Evolutionary conservation across 2,797 vertebrate genomes (phyloP).

Genomic region (Halcyon chelicuti): DNA sequence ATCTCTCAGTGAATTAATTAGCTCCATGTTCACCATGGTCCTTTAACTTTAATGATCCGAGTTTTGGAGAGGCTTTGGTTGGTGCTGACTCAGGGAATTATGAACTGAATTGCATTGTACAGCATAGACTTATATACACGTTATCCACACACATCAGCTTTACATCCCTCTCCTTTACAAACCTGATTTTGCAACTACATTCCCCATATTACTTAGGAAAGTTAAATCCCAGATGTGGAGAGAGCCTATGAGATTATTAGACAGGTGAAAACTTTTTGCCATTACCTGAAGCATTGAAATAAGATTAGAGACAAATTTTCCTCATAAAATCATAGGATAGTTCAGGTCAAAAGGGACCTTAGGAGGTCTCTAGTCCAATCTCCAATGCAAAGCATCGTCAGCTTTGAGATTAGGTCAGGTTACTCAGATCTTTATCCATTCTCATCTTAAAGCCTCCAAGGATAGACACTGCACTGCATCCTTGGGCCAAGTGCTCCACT

Average conservation of each 20-base stretch:
- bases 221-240: neutral
- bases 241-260: neutral
- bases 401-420: neutral
- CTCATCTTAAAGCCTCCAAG: neutral
- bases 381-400: neutral
- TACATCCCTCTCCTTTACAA: neutral
- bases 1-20: neutral
- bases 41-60: neutral
- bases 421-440: neutral
- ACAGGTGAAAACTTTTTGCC: neutral
- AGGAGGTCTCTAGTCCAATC: neutral
- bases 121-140: accelerated
- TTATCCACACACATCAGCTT: neutral
- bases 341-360: neutral
- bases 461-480: neutral
- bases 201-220: neutral
- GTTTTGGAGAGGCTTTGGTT: neutral
- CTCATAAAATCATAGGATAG: neutral
- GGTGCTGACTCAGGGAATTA: neutral
- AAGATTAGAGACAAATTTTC: neutral
- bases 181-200: neutral
- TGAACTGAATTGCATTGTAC: neutral
- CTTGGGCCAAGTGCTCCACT: neutral
- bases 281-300: neutral
- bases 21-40: neutral